A percentile compares a stretch with the other conserved stretches of the same genome.
Evolutionary conservation across 2,888 invertebrate species (phyloP).

Genomic region (Dioctria linearis): DNA sequence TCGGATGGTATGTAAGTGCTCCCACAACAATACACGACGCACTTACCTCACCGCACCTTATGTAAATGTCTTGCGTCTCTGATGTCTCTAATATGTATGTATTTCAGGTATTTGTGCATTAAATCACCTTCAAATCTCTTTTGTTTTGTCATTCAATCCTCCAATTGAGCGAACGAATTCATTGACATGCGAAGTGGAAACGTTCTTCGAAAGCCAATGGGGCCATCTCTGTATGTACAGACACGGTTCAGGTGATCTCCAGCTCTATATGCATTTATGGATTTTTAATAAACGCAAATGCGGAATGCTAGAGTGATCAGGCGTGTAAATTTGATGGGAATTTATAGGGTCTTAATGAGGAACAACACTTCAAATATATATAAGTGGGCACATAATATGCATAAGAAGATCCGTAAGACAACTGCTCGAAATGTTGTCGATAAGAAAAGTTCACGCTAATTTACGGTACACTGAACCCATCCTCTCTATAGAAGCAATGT

Average conservation of each 20-base stretch:
- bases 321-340: slow-evolving; percentile 27
- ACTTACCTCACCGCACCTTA: slow-evolving; percentile 37
- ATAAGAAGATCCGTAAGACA: slow-evolving; percentile 8
- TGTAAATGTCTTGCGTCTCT: slow-evolving; percentile 29
- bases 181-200: slow-evolving; percentile 30
- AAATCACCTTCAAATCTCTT: slow-evolving; percentile 31
- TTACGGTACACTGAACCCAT: slow-evolving; percentile 39
- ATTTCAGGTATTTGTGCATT: slow-evolving; percentile 41
- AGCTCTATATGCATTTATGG: slow-evolving; percentile 3
- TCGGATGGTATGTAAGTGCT: slow-evolving; percentile 13
- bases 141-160: slow-evolving; percentile 36
- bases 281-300: slow-evolving; percentile 17
- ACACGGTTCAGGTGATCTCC: not conserved
- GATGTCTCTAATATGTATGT: not conserved
- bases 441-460: slow-evolving; percentile 30
- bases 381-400: not conserved
- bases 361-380: slow-evolving; percentile 12
- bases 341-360: slow-evolving; percentile 34
- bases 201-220: slow-evolving; percentile 14
- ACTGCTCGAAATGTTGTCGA: slow-evolving; percentile 16
- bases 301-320: slow-evolving; percentile 9
- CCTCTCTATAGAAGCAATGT: slow-evolving; percentile 14
- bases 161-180: slow-evolving; percentile 14
- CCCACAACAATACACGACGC: not conserved
- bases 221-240: not conserved